Evolutionary conservation across 2,797 vertebrate species (phyloP).

Genomic region (Hippoglossus hippoglossus): DNA sequence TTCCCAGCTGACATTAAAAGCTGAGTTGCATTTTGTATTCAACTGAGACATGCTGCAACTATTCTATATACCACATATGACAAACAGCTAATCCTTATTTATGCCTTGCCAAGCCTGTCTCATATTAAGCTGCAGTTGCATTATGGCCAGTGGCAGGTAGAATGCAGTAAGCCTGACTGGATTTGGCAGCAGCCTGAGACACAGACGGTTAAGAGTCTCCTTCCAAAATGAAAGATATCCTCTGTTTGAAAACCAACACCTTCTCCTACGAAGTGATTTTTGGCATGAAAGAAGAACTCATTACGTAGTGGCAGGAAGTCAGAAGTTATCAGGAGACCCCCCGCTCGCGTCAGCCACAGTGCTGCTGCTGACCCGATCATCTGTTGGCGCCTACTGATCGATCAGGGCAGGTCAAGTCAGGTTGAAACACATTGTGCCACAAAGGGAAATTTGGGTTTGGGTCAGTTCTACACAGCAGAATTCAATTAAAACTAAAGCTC

Average conservation of each 20-base stretch:
- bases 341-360: conserved; percentile 1
- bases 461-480: too few species aligned
- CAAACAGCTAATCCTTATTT: conserved; percentile 83
- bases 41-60: conserved; percentile 66
- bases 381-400: conserved; percentile 11
- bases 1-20: conserved; percentile 69
- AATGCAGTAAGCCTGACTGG: conserved; percentile 80
- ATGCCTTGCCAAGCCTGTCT: conserved; percentile 73
- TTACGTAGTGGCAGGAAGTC: conserved; percentile 16
- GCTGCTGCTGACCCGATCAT: conserved; percentile 2
- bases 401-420: conserved; percentile 12
- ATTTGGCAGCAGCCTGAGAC: conserved; percentile 74
- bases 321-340: conserved; percentile 13
- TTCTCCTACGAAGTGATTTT: conserved; percentile 26
- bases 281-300: conserved; percentile 12
- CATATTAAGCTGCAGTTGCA: conserved; percentile 75
- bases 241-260: conserved; percentile 42
- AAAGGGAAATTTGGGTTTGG: not conserved
- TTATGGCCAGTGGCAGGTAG: conserved; percentile 81
- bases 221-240: conserved; percentile 52
- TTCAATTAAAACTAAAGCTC: too few species aligned
- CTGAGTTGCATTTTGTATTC: conserved; percentile 78
- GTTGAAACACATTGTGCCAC: not conserved
- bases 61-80: conserved; percentile 73
- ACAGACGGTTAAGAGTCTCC: conserved; percentile 49